phyloP scores from a whole-genome alignment of 2,113 vertebrate species.

The Blennius ocellaris region DNA sequence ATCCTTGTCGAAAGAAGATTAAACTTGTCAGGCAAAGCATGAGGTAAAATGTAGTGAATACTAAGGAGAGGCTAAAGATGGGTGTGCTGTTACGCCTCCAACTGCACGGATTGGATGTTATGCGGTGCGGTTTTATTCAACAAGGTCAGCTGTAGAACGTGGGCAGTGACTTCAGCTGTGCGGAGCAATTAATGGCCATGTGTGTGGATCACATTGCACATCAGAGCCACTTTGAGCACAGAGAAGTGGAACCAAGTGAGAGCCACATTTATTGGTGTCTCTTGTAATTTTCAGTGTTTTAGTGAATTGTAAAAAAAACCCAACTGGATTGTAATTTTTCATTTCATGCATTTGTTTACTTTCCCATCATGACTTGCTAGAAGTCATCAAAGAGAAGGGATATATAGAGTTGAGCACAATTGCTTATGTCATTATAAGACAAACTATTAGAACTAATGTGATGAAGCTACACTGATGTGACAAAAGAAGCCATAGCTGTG shows the following conservation, averaged over 20 bases:
- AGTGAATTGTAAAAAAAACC: no score
- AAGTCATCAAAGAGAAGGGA: no score
- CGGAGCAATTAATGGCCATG: slow-evolving; percentile 9
- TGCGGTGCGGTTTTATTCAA: no score
- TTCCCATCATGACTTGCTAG: no score
- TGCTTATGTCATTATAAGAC: no score
- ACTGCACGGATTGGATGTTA: no score
- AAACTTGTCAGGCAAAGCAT: slow-evolving; percentile 42
- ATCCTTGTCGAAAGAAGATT: slow-evolving; percentile 56
- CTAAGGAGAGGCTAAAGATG: slow-evolving; percentile 17
- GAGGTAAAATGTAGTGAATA: slow-evolving; percentile 32
- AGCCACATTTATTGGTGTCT: neutral
- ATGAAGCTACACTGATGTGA: no score
- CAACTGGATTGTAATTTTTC: no score
- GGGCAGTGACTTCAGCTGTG: neutral
- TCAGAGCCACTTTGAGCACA: neutral
- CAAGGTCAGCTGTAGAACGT: neutral
- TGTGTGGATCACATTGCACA: slow-evolving; percentile 4
- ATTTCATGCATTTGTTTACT: no score
- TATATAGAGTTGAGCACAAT: no score
- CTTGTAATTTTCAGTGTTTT: neutral
- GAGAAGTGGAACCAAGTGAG: neutral
- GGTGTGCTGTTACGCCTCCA: slow-evolving; percentile 16
- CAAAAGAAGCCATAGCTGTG: no score
- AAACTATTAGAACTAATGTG: no score